Evolutionary conservation across 2,888 invertebrate genomes (phyloP).

Genomic region (Tenthredo scrophulariae): DNA sequence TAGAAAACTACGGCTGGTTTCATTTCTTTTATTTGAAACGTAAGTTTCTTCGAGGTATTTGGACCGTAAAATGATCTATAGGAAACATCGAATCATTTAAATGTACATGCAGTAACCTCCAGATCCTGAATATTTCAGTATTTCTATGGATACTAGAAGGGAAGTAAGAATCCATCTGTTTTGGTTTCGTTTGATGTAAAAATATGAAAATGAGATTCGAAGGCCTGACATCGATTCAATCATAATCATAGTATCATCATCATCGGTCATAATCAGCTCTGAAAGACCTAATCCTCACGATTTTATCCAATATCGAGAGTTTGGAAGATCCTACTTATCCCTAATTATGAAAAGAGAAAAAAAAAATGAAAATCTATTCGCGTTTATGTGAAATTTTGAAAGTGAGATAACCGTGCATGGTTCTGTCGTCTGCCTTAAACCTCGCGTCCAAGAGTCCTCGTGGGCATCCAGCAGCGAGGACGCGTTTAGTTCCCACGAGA

Average conservation of each 20-base stretch:
- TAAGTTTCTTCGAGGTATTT: not conserved
- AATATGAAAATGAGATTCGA: no score
- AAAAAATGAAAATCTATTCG: not conserved
- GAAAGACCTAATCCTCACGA: no score
- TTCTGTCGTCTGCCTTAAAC: not conserved
- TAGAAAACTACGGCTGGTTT: not conserved
- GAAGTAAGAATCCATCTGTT: no score
- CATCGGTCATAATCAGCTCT: no score
- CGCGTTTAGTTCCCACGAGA: not conserved
- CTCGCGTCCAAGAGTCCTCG: not conserved
- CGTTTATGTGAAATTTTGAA: not conserved
- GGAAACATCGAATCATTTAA: constrained; percentile 4
- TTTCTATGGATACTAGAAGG: no score
- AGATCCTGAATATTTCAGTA: not conserved
- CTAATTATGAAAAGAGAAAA: no score
- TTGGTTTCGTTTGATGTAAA: no score
- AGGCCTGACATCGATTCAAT: no score
- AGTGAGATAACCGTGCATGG: not conserved
- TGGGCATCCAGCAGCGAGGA: not conserved
- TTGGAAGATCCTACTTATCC: no score
- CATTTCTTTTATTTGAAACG: not conserved
- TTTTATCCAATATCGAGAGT: no score
- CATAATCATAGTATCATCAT: no score
- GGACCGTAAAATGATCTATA: not conserved
- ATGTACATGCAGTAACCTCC: not conserved